Base-by-base conservation (phyloP, 2,888 invertebrate species). In the Syritta pipiens region DNA sequence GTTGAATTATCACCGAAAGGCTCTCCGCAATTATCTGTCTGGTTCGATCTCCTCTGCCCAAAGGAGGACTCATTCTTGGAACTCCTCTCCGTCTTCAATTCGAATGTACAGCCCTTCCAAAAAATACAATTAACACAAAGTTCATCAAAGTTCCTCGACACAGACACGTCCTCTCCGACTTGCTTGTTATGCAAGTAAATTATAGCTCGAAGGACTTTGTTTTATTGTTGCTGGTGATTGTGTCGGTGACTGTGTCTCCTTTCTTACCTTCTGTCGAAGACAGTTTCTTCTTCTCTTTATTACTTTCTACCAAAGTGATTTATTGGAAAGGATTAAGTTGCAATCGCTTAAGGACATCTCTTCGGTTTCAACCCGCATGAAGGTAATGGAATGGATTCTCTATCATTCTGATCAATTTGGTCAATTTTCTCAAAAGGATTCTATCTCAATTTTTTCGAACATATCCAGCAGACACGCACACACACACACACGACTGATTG, bases 391-490 rank as follows among this genome's bases (percentile, higher is more conserved):
- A 4, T 32, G 32, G n/a, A 32, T 9, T 9, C 19, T 37, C 9
- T 14, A 4, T 14, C 20, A 46, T 7, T 35, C 53, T 55, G 28
- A 59, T 77, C 57, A 35, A 63, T 65, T 63, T 69, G 69, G 63
- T 76, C 63, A 71, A 69, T 76, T 69, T 69, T 57, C 48, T 10
- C 35, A 62, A 75, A 74, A 76, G 42, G 75, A 76, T 75, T 75
- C 62, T 55, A 69, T 76, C 76, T 44, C 62, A 51, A 57, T 76
- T 69, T 63, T 63, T 30, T n/a, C 62, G 28, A 59, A 57, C 48
- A 57, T 57, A 67, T 75, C 40, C 60, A 48, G 40, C 53, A 42
- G 57, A 2, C 9, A 30, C n/a, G 12, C 35, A 2, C 14, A 35
- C 37, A 17, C 6, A 32, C 4, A 9, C 12, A 20, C 55, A 51